Evolutionary conservation across 2,888 invertebrate genomes (phyloP), one percentile per base, ranked within the genome.

Genomic region (Drosophila meridionalis): DNA sequence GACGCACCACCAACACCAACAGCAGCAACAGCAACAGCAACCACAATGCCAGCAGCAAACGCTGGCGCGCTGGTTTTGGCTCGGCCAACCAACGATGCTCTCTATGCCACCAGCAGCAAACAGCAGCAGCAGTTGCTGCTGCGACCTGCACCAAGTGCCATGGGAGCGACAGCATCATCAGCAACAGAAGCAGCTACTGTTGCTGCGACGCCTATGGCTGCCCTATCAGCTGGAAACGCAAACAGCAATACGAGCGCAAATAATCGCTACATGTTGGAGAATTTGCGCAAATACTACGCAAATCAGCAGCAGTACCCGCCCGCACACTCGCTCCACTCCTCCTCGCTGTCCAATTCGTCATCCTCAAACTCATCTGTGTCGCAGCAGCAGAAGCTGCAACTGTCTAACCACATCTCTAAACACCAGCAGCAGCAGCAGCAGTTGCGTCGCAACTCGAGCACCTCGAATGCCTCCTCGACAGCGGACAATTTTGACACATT

Each of bases 401-500:
- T 82, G 67, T 80, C 81, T 78, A 82, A 68, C 77, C 65, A 67
- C 45, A 48, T 68, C 59, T 50, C 76, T 8, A 77, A 78, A 48
- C 82, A 79, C 43, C 80, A 80, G 12, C 87, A 78, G 53, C 67
- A 66, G 5, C 64, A 64, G 30, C 64, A 65, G 42, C 65, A 48
- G 9, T 20, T 42, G 57, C 90, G 91, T 43, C 90, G 92, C 77
- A 92, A 89, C 64, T 92, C 92, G 47, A 91, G 89, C 78, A 81
- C 91, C 38, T 92, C 92, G 59, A 92, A 92, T 63, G 87, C 90
- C 52, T 92, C 92, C 56, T 92, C 92, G 38, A 86, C 85, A 28
- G 87, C 91, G 32, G 92, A 92, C 69, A 92, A 92, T 81, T 92
- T 92, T 71, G 92, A 92, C 80, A 89, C 80, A 66, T 92, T 92